Percentiles rank a stretch among this genome's conserved stretches.
Conservation (phyloP, 2,888 invertebrate genomes). For the Macropis europaea region DNA sequence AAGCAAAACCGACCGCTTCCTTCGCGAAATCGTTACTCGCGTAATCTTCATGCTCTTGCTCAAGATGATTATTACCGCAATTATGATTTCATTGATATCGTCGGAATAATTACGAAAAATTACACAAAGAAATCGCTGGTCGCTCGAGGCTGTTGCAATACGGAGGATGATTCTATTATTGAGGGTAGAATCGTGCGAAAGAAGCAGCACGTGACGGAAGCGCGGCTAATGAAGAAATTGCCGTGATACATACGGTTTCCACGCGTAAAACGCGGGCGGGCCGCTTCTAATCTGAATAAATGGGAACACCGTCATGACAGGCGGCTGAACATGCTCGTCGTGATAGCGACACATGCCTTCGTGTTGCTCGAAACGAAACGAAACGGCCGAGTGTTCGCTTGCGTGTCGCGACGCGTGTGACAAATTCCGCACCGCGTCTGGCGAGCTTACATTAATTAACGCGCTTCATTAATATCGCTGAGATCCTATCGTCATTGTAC, state of each 20-base stretch:
- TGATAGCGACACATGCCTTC: conserved; percentile 9
- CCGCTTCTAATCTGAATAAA: conserved; percentile 30
- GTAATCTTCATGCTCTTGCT: not conserved
- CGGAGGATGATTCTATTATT: not conserved
- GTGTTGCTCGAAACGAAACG: conserved; percentile 17
- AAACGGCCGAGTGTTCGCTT: not conserved
- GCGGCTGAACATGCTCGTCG: conserved; percentile 12
- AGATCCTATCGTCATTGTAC: not conserved
- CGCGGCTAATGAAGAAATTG: not conserved
- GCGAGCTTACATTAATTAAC: conserved; percentile 16
- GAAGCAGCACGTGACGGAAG: not conserved
- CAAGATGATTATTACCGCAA: conserved; percentile 5
- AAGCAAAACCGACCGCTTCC: not conserved
- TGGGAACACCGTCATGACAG: not conserved
- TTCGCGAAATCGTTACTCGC: not conserved
- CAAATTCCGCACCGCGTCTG: conserved; percentile 5
- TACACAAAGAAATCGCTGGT: not conserved
- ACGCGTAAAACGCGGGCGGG: conserved; percentile 5
- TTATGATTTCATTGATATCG: conserved; percentile 23
- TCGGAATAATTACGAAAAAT: not conserved
- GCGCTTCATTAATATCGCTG: not conserved
- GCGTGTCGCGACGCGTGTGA: not conserved
- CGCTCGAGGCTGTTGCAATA: not conserved
- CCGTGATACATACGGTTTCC: conserved; percentile 23
- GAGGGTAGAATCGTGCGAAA: conserved; percentile 26